Base-by-base conservation (phyloP, 2,888 invertebrate genomes). In the Erpobdella octoculata region DNA sequence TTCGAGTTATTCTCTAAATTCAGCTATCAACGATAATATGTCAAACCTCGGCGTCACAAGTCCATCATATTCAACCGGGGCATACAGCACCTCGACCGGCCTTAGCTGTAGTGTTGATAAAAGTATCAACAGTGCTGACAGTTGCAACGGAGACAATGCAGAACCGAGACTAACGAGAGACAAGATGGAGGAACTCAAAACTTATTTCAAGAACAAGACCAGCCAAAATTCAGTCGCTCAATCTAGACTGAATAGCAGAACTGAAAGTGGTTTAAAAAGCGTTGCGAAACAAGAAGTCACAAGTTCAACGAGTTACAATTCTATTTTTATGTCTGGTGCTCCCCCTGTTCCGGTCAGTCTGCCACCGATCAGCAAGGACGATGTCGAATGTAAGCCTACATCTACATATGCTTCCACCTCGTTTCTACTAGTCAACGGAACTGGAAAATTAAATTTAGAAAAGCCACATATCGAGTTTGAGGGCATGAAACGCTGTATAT, bases 201-300 rank as follows among this genome's bases (percentile, higher is more conserved):
- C 5, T 33, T 62, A 62, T 31, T 62, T 62, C 62, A 62, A 33
- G 35, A 62, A 9, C 62, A 62, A 33, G 62, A 31, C 62, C 62
- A 31, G 9, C 33, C 62, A 62, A 31, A 28, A 21, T n/a, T 35
- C 62, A 18, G 62, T 2, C 21, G 28, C 53, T 28, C 21, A 53
- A 21, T 8, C 28, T 28, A 53, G 53, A 12, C 21, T 1, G 53
- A 53, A 53, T 53, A 28, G 12, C 21, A 53, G 3, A 25, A 21
- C 21, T 6, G 53, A 53, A 53, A 53, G 28, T 6, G 15, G 53
- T 53, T 2, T 28, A 53, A 53, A 53, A 53, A 28, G 53, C 53
- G 53, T n/a, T 25, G 53, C 28, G 28, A 53, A 21, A 12, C 53
- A 53, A 12, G 21, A 53, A 1, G 21, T 2, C 5, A 28, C 21